These are phyloP conservation scores for Ectropis crepuscularia DNA, from an alignment of 2,888 invertebrate genomes.

Conservation along the genomic window DNA sequence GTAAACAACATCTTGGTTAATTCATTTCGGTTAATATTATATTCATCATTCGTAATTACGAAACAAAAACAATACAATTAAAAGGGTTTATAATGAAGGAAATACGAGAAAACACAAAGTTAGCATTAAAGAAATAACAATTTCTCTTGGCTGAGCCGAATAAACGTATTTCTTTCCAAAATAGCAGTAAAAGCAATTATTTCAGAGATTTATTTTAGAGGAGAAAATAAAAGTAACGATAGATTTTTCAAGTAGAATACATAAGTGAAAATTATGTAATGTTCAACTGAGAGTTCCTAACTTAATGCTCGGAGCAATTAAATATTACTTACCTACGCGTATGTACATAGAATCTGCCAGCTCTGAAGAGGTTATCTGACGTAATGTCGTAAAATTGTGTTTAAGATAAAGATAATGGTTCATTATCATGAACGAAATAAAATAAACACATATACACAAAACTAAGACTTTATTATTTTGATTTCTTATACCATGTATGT, in stretches of 20 bases:
- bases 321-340: no score
- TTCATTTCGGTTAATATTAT: neutral
- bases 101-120: slow-evolving; percentile 6
- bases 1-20: neutral
- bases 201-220: slow-evolving; percentile 9
- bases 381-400: no score
- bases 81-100: slow-evolving; percentile 1
- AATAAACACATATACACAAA: no score
- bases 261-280: neutral
- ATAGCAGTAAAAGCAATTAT: slow-evolving; percentile 13
- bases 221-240: slow-evolving; percentile 1
- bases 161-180: slow-evolving; percentile 3
- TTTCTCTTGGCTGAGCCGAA: slow-evolving; percentile 9
- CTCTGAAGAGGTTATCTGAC: no score
- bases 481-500: no score
- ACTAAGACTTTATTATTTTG: no score
- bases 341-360: no score
- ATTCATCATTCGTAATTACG: neutral
- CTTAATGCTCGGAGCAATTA: no score
- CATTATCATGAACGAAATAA: no score
- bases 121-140: slow-evolving; percentile 19
- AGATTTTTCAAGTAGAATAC: neutral
- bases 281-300: neutral
- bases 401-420: no score
- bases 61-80: neutral